Evolutionary conservation across 2,888 invertebrate species (phyloP).

Genomic region (Hydraecia micacea): DNA sequence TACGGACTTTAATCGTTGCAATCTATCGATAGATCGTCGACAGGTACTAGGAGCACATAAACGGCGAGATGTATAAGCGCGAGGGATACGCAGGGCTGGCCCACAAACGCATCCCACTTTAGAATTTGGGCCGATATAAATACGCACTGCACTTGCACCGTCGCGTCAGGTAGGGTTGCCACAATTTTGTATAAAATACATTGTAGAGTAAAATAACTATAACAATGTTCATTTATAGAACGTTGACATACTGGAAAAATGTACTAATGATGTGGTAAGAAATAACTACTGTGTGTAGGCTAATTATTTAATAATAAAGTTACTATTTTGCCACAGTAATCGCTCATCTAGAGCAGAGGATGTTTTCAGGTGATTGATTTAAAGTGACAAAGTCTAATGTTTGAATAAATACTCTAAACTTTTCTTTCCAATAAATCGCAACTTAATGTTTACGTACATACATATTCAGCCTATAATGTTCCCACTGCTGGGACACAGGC

Average conservation of each 20-base stretch:
- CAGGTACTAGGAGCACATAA: constrained; percentile 74
- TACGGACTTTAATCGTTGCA: constrained; percentile 10
- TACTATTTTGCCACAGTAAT: neutral
- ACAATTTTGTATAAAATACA: neutral
- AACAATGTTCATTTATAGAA: neutral
- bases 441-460: no score
- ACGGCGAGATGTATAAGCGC: constrained; percentile 64
- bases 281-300: neutral
- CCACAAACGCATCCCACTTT: constrained; percentile 90
- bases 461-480: no score
- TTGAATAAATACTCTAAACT: neutral
- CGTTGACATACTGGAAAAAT: neutral
- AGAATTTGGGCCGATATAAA: constrained; percentile 90
- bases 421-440: neutral
- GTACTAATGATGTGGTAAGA: neutral
- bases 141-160: constrained; percentile 89
- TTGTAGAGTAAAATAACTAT: neutral
- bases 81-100: constrained; percentile 85
- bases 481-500: no score
- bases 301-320: neutral
- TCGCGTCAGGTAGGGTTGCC: constrained; percentile 76
- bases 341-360: neutral
- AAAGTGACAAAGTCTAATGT: neutral
- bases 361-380: neutral
- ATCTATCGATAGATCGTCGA: constrained; percentile 58